phyloP scores from a whole-genome alignment of 1,140 invertebrate genomes.

The Campodea augens region DNA sequence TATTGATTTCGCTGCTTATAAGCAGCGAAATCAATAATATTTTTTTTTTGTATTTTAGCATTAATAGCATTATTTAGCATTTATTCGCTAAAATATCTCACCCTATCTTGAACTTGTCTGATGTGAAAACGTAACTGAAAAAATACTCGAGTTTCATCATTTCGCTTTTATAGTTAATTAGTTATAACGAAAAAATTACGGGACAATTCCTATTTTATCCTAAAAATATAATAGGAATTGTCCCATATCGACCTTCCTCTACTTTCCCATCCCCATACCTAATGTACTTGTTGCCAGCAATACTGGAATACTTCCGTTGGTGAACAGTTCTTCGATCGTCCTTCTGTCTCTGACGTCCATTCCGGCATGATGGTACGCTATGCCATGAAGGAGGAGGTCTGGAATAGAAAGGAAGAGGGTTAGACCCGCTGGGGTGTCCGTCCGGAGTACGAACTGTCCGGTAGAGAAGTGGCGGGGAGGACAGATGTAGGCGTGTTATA shows the following conservation, averaged over 20 bases:
- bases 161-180: too few relatives aligned
- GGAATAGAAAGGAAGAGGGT: too few relatives aligned
- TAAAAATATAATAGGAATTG: too few relatives aligned
- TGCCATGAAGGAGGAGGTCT: too few relatives aligned
- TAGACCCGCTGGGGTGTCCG: too few relatives aligned
- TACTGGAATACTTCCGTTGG: conserved; percentile 38
- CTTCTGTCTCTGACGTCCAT: conserved; percentile 39
- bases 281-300: conserved; percentile 47
- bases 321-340: conserved; percentile 41
- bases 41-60: not conserved
- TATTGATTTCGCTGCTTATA: not conserved
- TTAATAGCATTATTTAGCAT: too few relatives aligned
- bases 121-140: not conserved
- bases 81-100: too few relatives aligned
- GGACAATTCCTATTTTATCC: not conserved
- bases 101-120: not conserved
- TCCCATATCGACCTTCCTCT: too few relatives aligned
- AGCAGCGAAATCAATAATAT: not conserved
- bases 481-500: too few relatives aligned
- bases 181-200: not conserved
- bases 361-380: conserved; percentile 61
- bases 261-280: conserved; percentile 20
- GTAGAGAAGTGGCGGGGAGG: too few relatives aligned
- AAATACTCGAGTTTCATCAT: too few relatives aligned
- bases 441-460: too few relatives aligned